phyloP scores from a whole-genome alignment of 2,888 invertebrate species.

The Automeris io region DNA sequence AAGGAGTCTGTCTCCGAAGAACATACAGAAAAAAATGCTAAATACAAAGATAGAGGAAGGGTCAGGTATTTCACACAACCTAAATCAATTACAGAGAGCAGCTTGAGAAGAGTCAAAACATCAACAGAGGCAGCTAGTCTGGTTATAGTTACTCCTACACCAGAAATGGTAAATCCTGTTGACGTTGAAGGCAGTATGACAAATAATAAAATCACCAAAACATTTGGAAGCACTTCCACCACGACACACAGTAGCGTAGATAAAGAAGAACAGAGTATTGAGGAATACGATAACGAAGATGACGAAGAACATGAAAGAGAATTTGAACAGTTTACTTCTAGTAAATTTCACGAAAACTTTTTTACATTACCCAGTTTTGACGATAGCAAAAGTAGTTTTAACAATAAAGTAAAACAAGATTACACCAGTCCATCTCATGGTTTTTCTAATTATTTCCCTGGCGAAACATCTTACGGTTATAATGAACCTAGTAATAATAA shows the following conservation, averaged over 20 bases:
- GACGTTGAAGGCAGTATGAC: slow-evolving; percentile 61
- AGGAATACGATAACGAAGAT: slow-evolving; percentile 44
- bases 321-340: slow-evolving; percentile 65
- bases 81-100: slow-evolving; percentile 44
- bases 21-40: slow-evolving; percentile 64
- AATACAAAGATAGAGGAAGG: slow-evolving; percentile 67
- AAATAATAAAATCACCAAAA: slow-evolving; percentile 54
- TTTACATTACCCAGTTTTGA: slow-evolving; percentile 64
- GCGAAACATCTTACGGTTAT: slow-evolving; percentile 36
- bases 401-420: slow-evolving; percentile 46
- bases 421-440: slow-evolving; percentile 45
- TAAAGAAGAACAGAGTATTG: slow-evolving; percentile 29
- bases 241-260: slow-evolving; percentile 31
- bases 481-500: slow-evolving; percentile 37
- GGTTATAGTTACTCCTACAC: slow-evolving; percentile 61
- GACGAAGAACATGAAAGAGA: slow-evolving; percentile 46
- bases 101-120: slow-evolving; percentile 32
- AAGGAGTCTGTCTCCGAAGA: slow-evolving; percentile 62
- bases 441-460: slow-evolving; percentile 53
- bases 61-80: slow-evolving; percentile 41
- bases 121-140: slow-evolving; percentile 42
- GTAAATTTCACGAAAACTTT: slow-evolving; percentile 71
- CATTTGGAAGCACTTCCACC: slow-evolving; percentile 36
- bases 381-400: slow-evolving; percentile 39
- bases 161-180: slow-evolving; percentile 54